phyloP scores from a whole-genome alignment of 2,113 vertebrate species.

The Nanger granti region DNA sequence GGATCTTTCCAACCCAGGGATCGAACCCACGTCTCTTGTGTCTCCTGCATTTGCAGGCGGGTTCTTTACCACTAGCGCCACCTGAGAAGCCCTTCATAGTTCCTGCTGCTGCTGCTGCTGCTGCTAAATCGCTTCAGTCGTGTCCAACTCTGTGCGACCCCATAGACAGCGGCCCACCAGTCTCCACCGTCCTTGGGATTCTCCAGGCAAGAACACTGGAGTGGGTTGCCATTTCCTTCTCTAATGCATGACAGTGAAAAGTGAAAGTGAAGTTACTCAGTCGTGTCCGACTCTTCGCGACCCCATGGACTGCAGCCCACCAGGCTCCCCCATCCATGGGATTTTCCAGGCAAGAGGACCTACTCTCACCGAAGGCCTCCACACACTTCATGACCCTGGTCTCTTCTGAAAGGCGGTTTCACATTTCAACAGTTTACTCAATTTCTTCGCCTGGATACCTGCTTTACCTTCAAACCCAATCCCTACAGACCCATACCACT shows the following conservation, averaged over 20 bases:
- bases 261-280: too few relatives aligned
- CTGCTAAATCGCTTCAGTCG: too few relatives aligned
- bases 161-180: too few relatives aligned
- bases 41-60: background rate
- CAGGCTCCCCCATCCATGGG: too few relatives aligned
- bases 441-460: background rate
- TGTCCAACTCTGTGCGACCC: too few relatives aligned
- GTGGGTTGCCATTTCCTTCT: too few relatives aligned
- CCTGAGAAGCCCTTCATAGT: background rate
- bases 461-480: background rate
- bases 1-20: background rate
- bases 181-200: too few relatives aligned
- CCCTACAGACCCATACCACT: background rate
- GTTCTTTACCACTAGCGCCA: background rate
- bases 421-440: background rate
- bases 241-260: too few relatives aligned
- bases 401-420: background rate
- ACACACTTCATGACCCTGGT: background rate
- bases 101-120: background rate
- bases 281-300: rapidly evolving
- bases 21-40: background rate
- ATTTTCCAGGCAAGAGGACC: too few relatives aligned
- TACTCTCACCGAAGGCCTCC: background rate
- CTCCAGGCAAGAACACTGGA: too few relatives aligned
- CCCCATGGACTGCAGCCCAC: too few relatives aligned